Evolutionary conservation across 2,113 vertebrate genomes (phyloP), one percentile per base, ranked within the genome.

Genomic region (Lanius ludovicianus): DNA sequence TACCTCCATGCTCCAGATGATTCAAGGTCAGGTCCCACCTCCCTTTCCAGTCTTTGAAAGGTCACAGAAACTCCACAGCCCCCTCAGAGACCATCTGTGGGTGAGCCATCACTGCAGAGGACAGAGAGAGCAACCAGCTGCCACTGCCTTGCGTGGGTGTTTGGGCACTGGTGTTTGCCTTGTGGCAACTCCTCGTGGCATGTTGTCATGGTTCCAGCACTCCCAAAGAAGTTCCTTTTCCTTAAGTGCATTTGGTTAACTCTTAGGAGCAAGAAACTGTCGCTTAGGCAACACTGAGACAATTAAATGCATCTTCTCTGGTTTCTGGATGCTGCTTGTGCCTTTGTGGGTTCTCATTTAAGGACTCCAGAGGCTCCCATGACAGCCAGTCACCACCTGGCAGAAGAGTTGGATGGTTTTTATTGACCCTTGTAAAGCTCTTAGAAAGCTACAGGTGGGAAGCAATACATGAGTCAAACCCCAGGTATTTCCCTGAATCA

Each of bases 91-190:
- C 25, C 35, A 30, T 10, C 15, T 31, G 8, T 11, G 55, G 47
- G 9, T 18, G 19, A 4, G 2, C 7, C 5, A 6, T 14, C 33
- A 57, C 30, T 25, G 50, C 22, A 62, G n/a, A 63, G 50, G n/a
- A 20, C 22, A 62, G 47, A 24, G 24, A 56, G 31, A 57, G 16
- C 68, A 71, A 33, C 8, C 11, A 60, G 47, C 33, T 75, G 68
- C 1, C 1, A 3, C 14, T 27, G 13, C 8, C 27, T 57, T 35
- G 15, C 1, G 2, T 3, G 13, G 30, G 15, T 5, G 20, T 35
- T 35, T 42, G 60, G 50, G n/a, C 23, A 3, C 1, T 19, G 41
- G 12, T 47, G 35, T 44, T 74, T n/a, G n/a, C 41, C 39, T 33
- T 56, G 27, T 11, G 62, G 16, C 31, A 75, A 9, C 44, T 14